Evolutionary conservation across 2,888 invertebrate genomes (phyloP).

Genomic region (Trichogramma evanescens): DNA sequence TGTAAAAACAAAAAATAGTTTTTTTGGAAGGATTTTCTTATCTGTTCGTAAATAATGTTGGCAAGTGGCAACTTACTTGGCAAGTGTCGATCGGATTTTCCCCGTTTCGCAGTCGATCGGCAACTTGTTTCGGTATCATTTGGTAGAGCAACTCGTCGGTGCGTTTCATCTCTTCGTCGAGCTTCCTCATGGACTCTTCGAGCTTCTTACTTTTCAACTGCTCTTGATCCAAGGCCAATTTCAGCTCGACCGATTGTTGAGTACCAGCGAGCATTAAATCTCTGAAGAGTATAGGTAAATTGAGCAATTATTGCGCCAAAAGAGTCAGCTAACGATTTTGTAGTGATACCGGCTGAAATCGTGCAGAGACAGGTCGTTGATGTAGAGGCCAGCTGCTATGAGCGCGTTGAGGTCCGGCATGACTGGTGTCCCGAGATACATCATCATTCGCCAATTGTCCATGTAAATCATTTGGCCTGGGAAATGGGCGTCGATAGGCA

Average conservation of each 20-base stretch:
- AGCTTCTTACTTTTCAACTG: constrained; percentile 93
- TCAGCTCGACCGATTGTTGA: constrained; percentile 94
- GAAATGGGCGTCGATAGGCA: constrained; percentile 17
- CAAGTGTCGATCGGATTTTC: constrained; percentile 94
- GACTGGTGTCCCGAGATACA: constrained; percentile 93
- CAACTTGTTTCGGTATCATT: constrained; percentile 98
- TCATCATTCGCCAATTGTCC: constrained; percentile 96
- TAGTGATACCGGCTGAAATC: constrained; percentile 83
- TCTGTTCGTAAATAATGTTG: background rate
- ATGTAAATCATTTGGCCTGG: constrained; percentile 97
- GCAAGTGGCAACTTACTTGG: constrained; percentile 61
- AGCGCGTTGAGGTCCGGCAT: constrained; percentile 92
- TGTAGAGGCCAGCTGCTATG: constrained; percentile 87
- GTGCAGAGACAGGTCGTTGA: constrained; percentile 98
- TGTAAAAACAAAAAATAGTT: too few relatives aligned
- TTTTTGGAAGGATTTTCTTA: too few relatives aligned
- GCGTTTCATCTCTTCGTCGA: constrained; percentile 92
- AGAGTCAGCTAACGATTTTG: background rate
- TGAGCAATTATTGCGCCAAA: background rate
- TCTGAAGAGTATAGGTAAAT: constrained; percentile 47
- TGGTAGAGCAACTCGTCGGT: constrained; percentile 94
- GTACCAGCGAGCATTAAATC: constrained; percentile 94
- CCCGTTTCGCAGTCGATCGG: constrained; percentile 86
- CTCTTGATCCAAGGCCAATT: constrained; percentile 90
- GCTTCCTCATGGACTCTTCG: constrained; percentile 90